Base-by-base conservation (phyloP, 2,113 vertebrate species). In the Pavo muticus region DNA sequence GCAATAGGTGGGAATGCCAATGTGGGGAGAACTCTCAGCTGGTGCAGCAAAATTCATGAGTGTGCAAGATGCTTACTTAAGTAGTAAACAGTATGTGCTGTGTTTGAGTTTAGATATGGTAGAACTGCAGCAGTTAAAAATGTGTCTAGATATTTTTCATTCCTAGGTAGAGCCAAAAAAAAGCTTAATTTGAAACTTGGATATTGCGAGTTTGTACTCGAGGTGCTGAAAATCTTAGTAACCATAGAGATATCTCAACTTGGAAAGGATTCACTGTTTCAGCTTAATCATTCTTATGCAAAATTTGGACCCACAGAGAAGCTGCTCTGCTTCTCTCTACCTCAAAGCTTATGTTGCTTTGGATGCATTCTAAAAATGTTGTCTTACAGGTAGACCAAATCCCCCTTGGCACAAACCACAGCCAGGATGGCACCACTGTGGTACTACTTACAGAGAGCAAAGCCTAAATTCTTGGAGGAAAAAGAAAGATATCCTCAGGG, bases 231-330 rank as follows among this genome's bases (percentile, higher is more conserved):
- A 83, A 9, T 50, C 39, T 52, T 69, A 69, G 30, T 59, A 78
- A 42, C 44, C n/a, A 23, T 8, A 40, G 54, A 52, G n/a, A 15
- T 82, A 27, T 48, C 83, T 86, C 48, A 73, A 50, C 20, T 57
- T 0, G 0, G 69, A 61, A 72, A 74, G 37, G 13, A 21, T 60
- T 83, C 3, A 3, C 20, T 0, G 0, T 59, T 69, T 80, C 48
- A 70, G 56, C 37, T 69, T n/a, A 61, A 24, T 24, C 0, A 2
- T 48, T 75, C 0, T 0, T 35, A 45, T 32, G 39, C n/a, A 90
- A n/a, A 45, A 45, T 86, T 74, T 63, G 64, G 27, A 61, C 70
- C 68, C 50, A 37, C 40, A 59, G 32, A 88, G 70, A 70, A 81
- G 16, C 27, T 67, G 24, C 11, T 86, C 23, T 74, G 0, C 65